Percentiles rank a stretch among this genome's conserved stretches.
Evolutionary conservation across 53 echinoderm and acorn worm species (phyloP).

Genomic region (Temnopleurus reevesii): DNA sequence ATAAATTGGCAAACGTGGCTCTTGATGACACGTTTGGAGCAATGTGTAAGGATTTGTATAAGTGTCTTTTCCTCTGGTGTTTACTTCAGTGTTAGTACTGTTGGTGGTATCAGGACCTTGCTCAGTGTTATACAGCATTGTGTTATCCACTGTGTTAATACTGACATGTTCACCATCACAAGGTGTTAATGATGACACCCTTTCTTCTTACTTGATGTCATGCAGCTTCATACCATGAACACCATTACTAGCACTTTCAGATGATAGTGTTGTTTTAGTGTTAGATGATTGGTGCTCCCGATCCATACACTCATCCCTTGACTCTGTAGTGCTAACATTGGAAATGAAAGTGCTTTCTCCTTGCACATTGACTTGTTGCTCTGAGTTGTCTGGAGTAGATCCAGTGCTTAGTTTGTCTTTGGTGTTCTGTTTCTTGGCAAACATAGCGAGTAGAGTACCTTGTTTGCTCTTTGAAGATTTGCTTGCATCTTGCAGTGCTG

Average conservation of each 20-base stretch:
- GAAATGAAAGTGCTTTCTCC: not conserved
- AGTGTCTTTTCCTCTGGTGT: not conserved
- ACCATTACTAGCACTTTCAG: not conserved
- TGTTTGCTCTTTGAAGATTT: constrained; percentile 25
- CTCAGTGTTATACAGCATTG: not conserved
- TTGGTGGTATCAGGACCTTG: not conserved
- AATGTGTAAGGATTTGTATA: not conserved
- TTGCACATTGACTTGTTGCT: not conserved
- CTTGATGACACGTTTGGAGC: not conserved
- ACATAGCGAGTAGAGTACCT: constrained; percentile 32
- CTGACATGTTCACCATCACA: not conserved
- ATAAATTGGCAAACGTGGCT: not conserved
- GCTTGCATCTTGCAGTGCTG: constrained; percentile 55
- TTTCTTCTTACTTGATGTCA: not conserved
- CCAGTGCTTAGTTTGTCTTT: not conserved
- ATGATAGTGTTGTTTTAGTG: not conserved
- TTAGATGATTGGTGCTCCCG: not conserved
- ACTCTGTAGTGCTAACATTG: not conserved
- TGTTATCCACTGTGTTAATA: not conserved
- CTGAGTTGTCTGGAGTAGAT: not conserved
- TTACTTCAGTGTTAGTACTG: not conserved
- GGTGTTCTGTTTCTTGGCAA: constrained; percentile 36
- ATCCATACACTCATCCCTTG: not conserved
- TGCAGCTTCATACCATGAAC: not conserved
- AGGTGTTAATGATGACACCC: not conserved